These are phyloP conservation scores for Entomobrya proxima DNA, from an alignment of 2,888 invertebrate species.

Conservation along the genomic window DNA sequence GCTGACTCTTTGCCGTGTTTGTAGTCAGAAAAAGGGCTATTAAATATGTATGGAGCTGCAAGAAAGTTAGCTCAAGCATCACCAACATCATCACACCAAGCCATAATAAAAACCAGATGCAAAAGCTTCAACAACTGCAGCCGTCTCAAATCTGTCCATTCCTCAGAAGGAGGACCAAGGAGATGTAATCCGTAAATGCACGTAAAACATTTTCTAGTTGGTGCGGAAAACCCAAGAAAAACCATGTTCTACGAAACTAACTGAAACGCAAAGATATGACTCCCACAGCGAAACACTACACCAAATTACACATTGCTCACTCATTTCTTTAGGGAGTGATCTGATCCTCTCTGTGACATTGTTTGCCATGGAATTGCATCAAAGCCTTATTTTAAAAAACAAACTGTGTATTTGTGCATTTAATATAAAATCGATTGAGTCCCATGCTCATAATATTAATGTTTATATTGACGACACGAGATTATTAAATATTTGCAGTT, in stretches of 20 bases:
- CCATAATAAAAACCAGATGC: conserved; percentile 36
- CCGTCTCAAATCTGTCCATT: conserved; percentile 34
- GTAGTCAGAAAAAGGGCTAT: background rate
- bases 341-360: too few species aligned
- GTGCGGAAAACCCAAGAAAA: background rate
- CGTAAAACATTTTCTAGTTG: conserved; percentile 18
- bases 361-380: too few species aligned
- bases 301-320: background rate
- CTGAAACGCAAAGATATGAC: background rate
- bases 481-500: too few species aligned
- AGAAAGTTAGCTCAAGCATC: conserved; percentile 24
- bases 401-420: too few species aligned
- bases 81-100: conserved; percentile 17
- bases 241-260: background rate
- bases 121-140: conserved; percentile 1
- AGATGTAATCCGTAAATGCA: conserved; percentile 12
- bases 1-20: too few species aligned
- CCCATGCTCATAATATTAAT: too few species aligned
- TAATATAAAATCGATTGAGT: too few species aligned
- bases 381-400: too few species aligned
- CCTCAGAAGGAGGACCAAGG: conserved; percentile 6
- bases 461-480: too few species aligned
- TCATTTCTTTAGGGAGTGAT: too few species aligned
- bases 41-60: conserved; percentile 25
- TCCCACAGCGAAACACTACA: background rate